Base-by-base conservation (phyloP, 2,113 vertebrate genomes). In the Galeopterus variegatus region DNA sequence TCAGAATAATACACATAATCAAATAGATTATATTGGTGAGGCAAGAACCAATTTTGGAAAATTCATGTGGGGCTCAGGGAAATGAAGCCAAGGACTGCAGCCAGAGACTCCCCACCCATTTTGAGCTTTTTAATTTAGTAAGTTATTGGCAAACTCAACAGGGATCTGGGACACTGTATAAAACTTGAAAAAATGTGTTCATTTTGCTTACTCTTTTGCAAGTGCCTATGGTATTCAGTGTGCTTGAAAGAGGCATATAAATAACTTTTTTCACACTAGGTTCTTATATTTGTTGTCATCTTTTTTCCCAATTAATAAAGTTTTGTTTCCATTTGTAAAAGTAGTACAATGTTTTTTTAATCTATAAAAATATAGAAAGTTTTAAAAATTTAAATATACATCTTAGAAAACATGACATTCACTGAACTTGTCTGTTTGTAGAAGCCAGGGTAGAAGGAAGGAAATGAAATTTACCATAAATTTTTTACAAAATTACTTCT, bases 281-380 rank as follows among this genome's bases (percentile, higher is more conserved):
- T 54, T 81, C 33, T 31, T 89, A 13, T 18, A 7, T 41, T 81
- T 73, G 33, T n/a, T 56, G 33, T 58, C 73, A 45, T 8, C 11
- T 50, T 52, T 33, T 54, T 23, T 33, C 12, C 52, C 36, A 69
- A 13, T 21, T 54, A 26, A 56, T 81, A 79, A 50, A 60, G 33
- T 75, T 82, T 65, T 45, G 54, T 54, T 94, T 62, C 45, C 26
- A 75, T n/a, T 89, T 82, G 23, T 21, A 45, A 94, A 83, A n/a
- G 3, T 67, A n/a, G 50, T 33, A 45, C 5, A 52, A 36, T 50
- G 76, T 70, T 60, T 70, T 80, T 82, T 94, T 64, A 64, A 70
- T 73, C 72, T 81, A 18, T 64, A 15, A 72, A 89, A 72, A 17
- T 45, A 60, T 8, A 73, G 33, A 41, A 70, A 41, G 62, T 19